Percentiles rank a stretch among this genome's conserved stretches.
phyloP scores from a whole-genome alignment of 2,888 invertebrate genomes.

The Phrixothrix hirtus region DNA sequence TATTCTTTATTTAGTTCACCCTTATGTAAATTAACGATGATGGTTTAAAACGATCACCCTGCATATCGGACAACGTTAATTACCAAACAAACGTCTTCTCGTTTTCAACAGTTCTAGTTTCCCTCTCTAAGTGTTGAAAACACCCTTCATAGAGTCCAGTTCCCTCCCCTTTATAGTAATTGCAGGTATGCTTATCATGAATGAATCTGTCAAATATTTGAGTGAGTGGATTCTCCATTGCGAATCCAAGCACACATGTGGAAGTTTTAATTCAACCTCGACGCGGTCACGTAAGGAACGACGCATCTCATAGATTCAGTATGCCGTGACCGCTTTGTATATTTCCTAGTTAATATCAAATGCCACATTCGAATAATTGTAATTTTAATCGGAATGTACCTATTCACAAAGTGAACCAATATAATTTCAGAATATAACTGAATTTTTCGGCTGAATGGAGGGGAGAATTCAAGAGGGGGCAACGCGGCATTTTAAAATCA shows the following conservation, averaged over 20 bases:
- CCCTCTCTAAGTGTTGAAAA: slow-evolving; percentile 8
- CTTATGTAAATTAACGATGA: slow-evolving; percentile 9
- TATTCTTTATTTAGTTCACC: slow-evolving; percentile 6
- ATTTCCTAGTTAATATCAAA: slow-evolving; percentile 12
- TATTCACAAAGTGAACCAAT: slow-evolving; percentile 40
- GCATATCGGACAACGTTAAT: slow-evolving; percentile 9
- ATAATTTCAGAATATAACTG: slow-evolving; percentile 43
- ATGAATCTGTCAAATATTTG: slow-evolving; percentile 24
- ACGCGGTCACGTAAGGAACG: slow-evolving; percentile 3
- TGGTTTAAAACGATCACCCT: slow-evolving; percentile 19
- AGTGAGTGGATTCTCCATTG: slow-evolving; percentile 4
- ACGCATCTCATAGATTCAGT: slow-evolving; percentile 11
- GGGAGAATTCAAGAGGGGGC: slow-evolving; percentile 33
- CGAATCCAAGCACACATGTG: slow-evolving; percentile 5
- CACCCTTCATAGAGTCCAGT: slow-evolving; percentile 2
- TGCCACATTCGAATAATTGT: slow-evolving; percentile 13
- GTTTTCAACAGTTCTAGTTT: slow-evolving; percentile 12
- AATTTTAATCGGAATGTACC: slow-evolving; percentile 34
- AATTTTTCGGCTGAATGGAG: slow-evolving; percentile 37
- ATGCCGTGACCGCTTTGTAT: slow-evolving; percentile 5
- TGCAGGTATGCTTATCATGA: slow-evolving; percentile 21
- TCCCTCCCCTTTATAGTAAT: slow-evolving; percentile 7
- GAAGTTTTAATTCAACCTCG: slow-evolving; percentile 7
- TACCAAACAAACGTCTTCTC: slow-evolving; percentile 15
- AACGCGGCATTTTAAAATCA: slow-evolving; percentile 30